These are phyloP conservation scores for Myiozetetes cayanensis DNA, from an alignment of 2,113 vertebrate genomes.

Conservation along the genomic window DNA sequence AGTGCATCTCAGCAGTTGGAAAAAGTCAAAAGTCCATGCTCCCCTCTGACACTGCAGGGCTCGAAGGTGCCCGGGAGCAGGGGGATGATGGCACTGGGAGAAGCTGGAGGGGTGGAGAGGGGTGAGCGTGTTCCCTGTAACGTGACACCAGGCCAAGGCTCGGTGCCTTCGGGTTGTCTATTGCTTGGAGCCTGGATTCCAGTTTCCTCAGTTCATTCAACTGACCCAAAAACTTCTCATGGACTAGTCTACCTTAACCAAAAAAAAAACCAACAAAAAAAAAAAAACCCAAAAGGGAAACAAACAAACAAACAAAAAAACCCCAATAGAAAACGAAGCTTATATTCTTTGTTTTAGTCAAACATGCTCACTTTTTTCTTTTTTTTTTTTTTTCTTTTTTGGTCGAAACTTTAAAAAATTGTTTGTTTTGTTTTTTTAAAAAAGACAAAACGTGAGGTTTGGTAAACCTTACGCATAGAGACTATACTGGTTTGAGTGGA, in stretches of 20 bases:
- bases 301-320: not conserved
- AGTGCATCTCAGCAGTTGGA: not conserved
- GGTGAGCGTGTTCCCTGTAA: constrained; percentile 30
- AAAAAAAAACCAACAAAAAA: not conserved
- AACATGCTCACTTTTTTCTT: constrained; percentile 35
- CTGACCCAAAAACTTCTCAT: constrained; percentile 64
- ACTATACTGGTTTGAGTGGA: constrained; percentile 57
- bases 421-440: constrained; percentile 29
- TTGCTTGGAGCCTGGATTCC: constrained; percentile 54
- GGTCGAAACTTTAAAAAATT: constrained; percentile 83
- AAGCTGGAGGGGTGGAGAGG: not conserved
- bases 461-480: constrained; percentile 72
- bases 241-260: constrained; percentile 46
- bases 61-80: not conserved
- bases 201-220: constrained; percentile 44
- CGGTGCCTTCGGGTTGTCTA: not conserved
- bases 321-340: constrained; percentile 51
- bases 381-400: constrained; percentile 71
- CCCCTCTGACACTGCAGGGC: not conserved
- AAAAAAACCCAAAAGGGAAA: not conserved
- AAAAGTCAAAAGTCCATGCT: not conserved
- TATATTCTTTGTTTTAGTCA: constrained; percentile 65
- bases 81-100: not conserved
- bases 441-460: constrained; percentile 74
- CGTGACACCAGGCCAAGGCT: not conserved